phyloP scores from a whole-genome alignment of 2,888 invertebrate genomes.

The Nomada hirtipes region DNA sequence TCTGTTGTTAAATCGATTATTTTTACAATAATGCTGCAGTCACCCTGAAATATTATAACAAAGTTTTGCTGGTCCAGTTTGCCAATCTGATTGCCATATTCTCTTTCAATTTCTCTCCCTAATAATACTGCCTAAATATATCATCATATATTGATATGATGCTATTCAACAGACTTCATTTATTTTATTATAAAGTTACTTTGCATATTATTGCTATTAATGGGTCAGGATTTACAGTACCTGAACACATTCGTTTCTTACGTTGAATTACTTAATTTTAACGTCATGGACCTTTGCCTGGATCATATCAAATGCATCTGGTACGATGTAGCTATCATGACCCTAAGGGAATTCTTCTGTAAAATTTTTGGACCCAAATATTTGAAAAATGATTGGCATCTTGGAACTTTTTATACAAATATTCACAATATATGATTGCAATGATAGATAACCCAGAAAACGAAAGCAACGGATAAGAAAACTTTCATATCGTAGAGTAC shows the following conservation, averaged over 20 bases:
- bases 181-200: slow-evolving; percentile 65
- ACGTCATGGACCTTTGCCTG: slow-evolving; percentile 76
- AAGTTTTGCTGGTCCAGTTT: slow-evolving; percentile 73
- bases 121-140: slow-evolving; percentile 77
- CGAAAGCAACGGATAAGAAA: slow-evolving; percentile 76
- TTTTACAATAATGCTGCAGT: slow-evolving; percentile 64
- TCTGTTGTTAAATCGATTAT: slow-evolving; percentile 46
- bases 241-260: slow-evolving; percentile 72
- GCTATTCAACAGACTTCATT: slow-evolving; percentile 70
- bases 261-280: slow-evolving; percentile 69
- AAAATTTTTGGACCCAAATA: slow-evolving; percentile 67
- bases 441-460: slow-evolving; percentile 73
- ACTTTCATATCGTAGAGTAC: slow-evolving; percentile 56
- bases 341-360: slow-evolving; percentile 55
- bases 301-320: slow-evolving; percentile 68
- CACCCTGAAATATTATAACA: slow-evolving; percentile 69
- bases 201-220: slow-evolving; percentile 76
- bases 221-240: slow-evolving; percentile 67
- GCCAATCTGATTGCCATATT: slow-evolving; percentile 75
- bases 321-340: slow-evolving; percentile 61
- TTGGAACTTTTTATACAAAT: slow-evolving; percentile 72
- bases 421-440: slow-evolving; percentile 68
- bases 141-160: slow-evolving; percentile 68
- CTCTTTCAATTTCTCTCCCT: slow-evolving; percentile 61
- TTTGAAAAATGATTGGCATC: slow-evolving; percentile 77